phyloP scores from a whole-genome alignment of 2,113 vertebrate species.

The Periophthalmus modestus region DNA sequence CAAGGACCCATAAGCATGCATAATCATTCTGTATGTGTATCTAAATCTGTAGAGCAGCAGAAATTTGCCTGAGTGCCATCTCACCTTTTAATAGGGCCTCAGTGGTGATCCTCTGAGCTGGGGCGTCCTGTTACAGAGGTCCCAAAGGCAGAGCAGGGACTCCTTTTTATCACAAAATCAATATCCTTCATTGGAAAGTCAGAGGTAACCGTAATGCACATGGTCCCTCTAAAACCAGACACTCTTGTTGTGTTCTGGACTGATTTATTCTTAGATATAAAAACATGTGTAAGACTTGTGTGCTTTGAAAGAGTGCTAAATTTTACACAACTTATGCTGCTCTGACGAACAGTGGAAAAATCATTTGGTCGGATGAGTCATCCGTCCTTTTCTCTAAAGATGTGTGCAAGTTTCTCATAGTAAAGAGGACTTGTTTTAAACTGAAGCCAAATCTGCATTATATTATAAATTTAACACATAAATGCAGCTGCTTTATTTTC shows the following conservation, averaged over 20 bases:
- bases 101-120: constrained; percentile 11
- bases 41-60: not conserved
- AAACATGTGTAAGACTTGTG: not conserved
- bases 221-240: not conserved
- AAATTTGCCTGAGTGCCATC: constrained; percentile 21
- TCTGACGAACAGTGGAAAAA: constrained; percentile 39
- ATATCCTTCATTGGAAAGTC: not conserved
- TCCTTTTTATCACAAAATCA: constrained; percentile 10
- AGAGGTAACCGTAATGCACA: constrained; percentile 4
- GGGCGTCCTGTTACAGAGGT: constrained; percentile 18
- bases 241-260: not conserved
- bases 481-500: not conserved
- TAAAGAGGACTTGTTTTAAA: not conserved
- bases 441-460: not conserved
- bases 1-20: constrained; percentile 29
- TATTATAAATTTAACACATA: not conserved
- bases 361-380: constrained; percentile 50
- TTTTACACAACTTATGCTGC: constrained; percentile 9
- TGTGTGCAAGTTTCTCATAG: constrained; percentile 6
- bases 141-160: constrained; percentile 9
- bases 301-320: constrained; percentile 8
- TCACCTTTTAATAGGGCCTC: constrained; percentile 10
- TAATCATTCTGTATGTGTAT: not conserved
- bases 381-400: constrained; percentile 23
- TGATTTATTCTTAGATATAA: not conserved